Conservation (phyloP, 2,888 invertebrate species). For the Pristionchus maxplancki region DNA sequence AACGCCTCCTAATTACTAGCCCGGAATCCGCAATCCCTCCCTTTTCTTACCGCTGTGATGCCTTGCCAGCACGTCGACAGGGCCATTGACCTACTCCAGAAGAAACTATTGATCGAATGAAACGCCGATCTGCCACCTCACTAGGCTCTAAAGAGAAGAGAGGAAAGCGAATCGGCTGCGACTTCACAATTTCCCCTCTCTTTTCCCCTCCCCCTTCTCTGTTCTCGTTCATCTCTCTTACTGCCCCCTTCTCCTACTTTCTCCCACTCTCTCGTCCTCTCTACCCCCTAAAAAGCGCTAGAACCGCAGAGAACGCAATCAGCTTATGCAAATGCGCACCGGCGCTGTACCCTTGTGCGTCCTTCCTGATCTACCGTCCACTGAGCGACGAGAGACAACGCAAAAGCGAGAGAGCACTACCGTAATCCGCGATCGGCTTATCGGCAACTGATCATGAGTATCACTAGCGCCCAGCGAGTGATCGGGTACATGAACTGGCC, state of each 20-base stretch:
- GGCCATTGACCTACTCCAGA: background rate
- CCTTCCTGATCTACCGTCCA: background rate
- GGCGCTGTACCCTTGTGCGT: background rate
- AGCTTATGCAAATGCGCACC: conserved; percentile 14
- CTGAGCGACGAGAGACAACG: background rate
- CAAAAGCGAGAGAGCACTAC: background rate
- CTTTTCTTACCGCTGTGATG: background rate
- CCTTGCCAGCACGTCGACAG: conserved; percentile 21
- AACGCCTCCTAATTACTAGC: background rate
- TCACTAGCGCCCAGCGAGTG: background rate
- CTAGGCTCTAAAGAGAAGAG: background rate
- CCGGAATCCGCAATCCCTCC: background rate
- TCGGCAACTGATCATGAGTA: conserved; percentile 3
- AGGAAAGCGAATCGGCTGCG: background rate
- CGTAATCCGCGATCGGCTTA: background rate
- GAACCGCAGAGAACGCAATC: background rate
- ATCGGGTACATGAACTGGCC: background rate
- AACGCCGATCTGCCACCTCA: background rate
- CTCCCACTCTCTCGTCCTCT: background rate
- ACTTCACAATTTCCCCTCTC: background rate
- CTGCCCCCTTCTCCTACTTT: background rate
- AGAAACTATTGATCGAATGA: background rate
- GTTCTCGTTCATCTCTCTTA: background rate
- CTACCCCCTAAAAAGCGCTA: background rate
- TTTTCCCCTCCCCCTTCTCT: background rate